Conservation (phyloP, 2,797 vertebrate genomes). For the Siniperca undulata region DNA sequence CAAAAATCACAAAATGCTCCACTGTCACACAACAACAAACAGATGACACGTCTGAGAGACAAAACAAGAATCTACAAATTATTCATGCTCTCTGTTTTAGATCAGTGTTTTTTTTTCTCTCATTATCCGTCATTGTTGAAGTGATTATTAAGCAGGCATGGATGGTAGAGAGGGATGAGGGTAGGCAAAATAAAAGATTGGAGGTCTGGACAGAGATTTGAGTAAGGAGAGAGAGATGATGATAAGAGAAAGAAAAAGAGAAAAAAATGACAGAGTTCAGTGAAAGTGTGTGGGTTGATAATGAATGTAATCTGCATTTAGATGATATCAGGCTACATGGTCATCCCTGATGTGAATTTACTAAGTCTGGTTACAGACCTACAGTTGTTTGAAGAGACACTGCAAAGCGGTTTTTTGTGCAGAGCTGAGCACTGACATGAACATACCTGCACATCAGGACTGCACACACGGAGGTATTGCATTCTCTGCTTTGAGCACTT, state of each 20-base stretch:
- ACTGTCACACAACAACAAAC: slow-evolving; percentile 52
- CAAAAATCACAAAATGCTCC: slow-evolving; percentile 61
- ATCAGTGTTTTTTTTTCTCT: slow-evolving; percentile 41
- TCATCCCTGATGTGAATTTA: slow-evolving; percentile 51
- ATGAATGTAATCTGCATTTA: slow-evolving; percentile 74
- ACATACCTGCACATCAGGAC: neutral
- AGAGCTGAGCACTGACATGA: slow-evolving; percentile 8
- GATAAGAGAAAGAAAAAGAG: slow-evolving; percentile 6
- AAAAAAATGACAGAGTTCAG: slow-evolving; percentile 44
- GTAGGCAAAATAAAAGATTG: slow-evolving; percentile 13
- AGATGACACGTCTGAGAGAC: slow-evolving; percentile 41
- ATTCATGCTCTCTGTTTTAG: slow-evolving; percentile 54
- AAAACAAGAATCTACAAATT: slow-evolving; percentile 54
- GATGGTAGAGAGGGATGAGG: neutral
- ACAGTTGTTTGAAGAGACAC: slow-evolving; percentile 34
- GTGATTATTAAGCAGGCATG: slow-evolving; percentile 29
- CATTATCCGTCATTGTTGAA: slow-evolving; percentile 48
- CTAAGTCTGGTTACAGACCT: slow-evolving; percentile 26
- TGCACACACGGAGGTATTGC: neutral
- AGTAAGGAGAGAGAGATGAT: slow-evolving; percentile 14
- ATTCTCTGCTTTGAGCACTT: neutral
- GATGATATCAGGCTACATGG: slow-evolving; percentile 60
- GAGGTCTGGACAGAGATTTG: slow-evolving; percentile 37
- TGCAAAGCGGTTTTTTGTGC: slow-evolving; percentile 9
- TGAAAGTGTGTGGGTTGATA: slow-evolving; percentile 55